Conservation (phyloP, 2,888 invertebrate species). For the Caprella mutica region DNA sequence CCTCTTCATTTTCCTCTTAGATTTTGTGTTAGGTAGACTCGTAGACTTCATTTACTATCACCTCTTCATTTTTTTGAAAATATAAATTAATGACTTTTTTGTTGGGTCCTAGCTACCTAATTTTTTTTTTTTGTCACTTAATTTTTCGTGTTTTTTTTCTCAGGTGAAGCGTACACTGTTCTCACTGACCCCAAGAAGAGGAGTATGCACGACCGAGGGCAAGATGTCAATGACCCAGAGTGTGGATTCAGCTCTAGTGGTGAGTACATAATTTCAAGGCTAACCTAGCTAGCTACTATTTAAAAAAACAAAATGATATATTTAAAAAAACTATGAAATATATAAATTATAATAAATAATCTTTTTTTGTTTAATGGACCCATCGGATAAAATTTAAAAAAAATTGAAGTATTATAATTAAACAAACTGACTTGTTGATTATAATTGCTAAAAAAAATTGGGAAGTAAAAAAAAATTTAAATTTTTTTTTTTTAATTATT, state of each 20-base stretch:
- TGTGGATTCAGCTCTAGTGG: constrained; percentile 35
- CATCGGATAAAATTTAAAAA: too few species aligned
- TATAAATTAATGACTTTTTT: not conserved
- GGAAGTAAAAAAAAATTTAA: not conserved
- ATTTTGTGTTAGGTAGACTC: too few species aligned
- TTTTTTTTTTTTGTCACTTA: constrained; percentile 39
- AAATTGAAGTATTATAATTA: too few species aligned
- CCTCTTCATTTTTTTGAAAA: too few species aligned
- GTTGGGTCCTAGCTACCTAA: not conserved
- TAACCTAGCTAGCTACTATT: not conserved
- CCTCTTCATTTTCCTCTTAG: too few species aligned
- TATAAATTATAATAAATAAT: too few species aligned
- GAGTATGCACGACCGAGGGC: constrained; percentile 77
- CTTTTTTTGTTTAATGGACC: too few species aligned
- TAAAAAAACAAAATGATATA: not conserved
- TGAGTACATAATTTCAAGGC: not conserved
- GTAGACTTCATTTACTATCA: too few species aligned
- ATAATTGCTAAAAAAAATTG: not conserved
- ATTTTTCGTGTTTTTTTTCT: too few species aligned
- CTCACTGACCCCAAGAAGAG: constrained; percentile 84
- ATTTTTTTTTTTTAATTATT: not conserved
- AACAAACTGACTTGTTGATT: too few species aligned
- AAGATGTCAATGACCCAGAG: constrained; percentile 67
- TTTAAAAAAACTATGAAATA: too few species aligned
- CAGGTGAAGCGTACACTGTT: constrained; percentile 86